Evolutionary conservation across 2,888 invertebrate species (phyloP).

Genomic region (Prosapia bicincta): DNA sequence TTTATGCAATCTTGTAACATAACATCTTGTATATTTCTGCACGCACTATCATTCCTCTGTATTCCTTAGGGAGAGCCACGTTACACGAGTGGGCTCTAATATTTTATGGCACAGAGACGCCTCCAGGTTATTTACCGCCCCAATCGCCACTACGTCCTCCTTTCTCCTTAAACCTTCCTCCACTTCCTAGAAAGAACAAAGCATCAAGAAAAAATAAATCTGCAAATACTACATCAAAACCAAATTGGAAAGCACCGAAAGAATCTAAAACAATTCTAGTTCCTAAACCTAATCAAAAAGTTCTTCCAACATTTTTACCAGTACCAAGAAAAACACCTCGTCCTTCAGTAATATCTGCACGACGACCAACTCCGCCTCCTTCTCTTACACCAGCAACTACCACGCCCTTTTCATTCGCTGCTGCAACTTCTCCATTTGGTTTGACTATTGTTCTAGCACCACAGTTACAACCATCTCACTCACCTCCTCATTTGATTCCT

Average conservation of each 20-base stretch:
- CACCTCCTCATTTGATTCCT: conserved; percentile 56
- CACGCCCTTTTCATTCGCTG: conserved; percentile 30
- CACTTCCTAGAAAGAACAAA: conserved; percentile 50
- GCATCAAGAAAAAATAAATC: conserved; percentile 55
- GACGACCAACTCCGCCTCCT: conserved; percentile 35
- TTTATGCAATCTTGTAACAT: no score
- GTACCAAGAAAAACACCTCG: conserved; percentile 27
- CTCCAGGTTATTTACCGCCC: conserved; percentile 43
- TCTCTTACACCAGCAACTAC: conserved; percentile 18
- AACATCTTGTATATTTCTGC: neutral
- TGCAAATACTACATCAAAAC: conserved; percentile 53
- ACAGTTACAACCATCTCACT: conserved; percentile 45
- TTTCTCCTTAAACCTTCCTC: conserved; percentile 29
- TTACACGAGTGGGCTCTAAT: conserved; percentile 92
- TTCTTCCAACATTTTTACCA: conserved; percentile 10
- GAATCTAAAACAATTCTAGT: neutral
- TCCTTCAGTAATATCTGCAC: conserved; percentile 35
- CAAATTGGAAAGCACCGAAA: conserved; percentile 38
- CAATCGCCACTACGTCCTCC: conserved; percentile 36
- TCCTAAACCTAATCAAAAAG: conserved; percentile 3
- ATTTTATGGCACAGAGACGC: conserved; percentile 78
- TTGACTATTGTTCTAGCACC: conserved; percentile 43
- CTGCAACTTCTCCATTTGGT: conserved; percentile 39
- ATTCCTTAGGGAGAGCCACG: conserved; percentile 72
- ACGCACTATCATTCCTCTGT: neutral